phyloP scores from a whole-genome alignment of 92 coral and sea anemone species.

The Zoanthus sansibaricus region DNA sequence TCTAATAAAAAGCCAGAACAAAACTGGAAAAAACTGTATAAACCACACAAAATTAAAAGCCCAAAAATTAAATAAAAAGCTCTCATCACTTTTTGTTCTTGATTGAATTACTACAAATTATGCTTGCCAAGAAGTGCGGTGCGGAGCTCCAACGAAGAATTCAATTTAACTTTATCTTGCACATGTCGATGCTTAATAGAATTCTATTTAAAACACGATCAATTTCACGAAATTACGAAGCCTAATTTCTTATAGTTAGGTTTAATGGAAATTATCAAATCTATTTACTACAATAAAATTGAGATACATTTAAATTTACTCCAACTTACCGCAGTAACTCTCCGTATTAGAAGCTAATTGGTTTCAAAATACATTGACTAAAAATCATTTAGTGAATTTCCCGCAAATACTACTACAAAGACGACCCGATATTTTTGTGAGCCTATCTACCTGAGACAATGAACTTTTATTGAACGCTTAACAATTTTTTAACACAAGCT shows the following conservation, averaged over 20 bases:
- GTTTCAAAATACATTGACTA: conserved; percentile 67
- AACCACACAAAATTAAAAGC: too few relatives aligned
- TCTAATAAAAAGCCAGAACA: background rate
- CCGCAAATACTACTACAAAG: background rate
- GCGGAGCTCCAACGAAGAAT: background rate
- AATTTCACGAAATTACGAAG: background rate
- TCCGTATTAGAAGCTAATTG: conserved; percentile 82
- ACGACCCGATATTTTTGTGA: too few relatives aligned
- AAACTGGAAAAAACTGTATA: too few relatives aligned
- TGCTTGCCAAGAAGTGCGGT: background rate
- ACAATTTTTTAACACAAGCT: background rate
- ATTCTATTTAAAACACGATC: conserved; percentile 1
- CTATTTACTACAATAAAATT: conserved; percentile 78
- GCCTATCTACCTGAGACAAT: background rate
- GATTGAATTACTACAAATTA: too few relatives aligned
- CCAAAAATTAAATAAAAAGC: too few relatives aligned
- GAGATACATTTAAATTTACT: conserved; percentile 77
- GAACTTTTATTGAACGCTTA: background rate
- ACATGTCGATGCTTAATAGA: background rate
- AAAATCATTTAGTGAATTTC: conserved; percentile 49
- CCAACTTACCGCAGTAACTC: conserved; percentile 74
- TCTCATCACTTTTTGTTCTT: too few relatives aligned
- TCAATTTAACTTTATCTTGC: background rate
- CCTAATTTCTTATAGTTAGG: conserved; percentile 19
- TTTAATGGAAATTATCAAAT: conserved; percentile 57